These are phyloP conservation scores for Neoascia interrupta DNA, from an alignment of 2,888 invertebrate genomes.

Conservation along the genomic window DNA sequence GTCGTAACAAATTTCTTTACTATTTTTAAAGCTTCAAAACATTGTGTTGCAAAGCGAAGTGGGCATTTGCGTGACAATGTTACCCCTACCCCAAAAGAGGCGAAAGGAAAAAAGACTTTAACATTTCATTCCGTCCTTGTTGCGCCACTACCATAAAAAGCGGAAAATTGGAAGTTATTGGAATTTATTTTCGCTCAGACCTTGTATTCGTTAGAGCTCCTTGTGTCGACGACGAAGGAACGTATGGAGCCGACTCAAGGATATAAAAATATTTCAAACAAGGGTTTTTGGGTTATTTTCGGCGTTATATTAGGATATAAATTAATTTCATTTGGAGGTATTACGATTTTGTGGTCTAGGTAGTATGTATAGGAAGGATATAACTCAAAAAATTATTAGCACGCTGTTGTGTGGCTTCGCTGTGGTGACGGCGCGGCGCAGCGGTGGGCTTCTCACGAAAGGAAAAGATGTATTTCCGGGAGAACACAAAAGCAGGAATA, in stretches of 20 bases:
- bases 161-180: constrained; percentile 62
- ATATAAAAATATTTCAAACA: constrained; percentile 7
- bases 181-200: constrained; percentile 24
- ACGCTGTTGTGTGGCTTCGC: not conserved
- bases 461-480: constrained; percentile 22
- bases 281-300: constrained; percentile 35
- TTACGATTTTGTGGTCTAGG: constrained; percentile 39
- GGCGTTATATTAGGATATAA: constrained; percentile 53
- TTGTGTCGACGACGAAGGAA: constrained; percentile 2
- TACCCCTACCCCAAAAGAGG: not conserved
- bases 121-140: constrained; percentile 51
- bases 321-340: constrained; percentile 61
- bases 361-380: constrained; percentile 9
- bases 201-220: not conserved
- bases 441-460: constrained; percentile 7
- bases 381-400: constrained; percentile 39
- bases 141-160: constrained; percentile 28
- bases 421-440: not conserved
- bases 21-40: not conserved
- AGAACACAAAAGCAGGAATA: constrained; percentile 44
- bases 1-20: not conserved
- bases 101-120: not conserved
- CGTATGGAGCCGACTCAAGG: constrained; percentile 19
- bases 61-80: constrained; percentile 47
- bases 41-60: no score